These are phyloP conservation scores for Prionailurus bengalensis DNA, from an alignment of 2,113 vertebrate genomes.

Conservation along the genomic window DNA sequence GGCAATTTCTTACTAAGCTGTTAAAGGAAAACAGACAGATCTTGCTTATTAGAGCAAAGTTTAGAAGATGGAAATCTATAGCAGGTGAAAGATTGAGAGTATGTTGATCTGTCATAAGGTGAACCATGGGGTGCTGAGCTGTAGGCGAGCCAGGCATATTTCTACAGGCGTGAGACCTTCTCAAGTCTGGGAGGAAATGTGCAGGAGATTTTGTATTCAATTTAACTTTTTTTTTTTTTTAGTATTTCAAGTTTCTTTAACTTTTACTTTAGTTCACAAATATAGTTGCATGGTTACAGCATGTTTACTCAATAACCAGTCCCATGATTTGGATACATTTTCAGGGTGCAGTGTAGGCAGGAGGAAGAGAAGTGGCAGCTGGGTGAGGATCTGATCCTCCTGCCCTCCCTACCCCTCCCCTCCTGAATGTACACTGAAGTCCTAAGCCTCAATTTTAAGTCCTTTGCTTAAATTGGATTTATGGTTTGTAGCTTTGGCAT, in stretches of 20 bases:
- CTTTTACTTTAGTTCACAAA: not conserved
- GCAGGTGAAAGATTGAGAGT: not conserved
- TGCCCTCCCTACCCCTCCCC: accelerated
- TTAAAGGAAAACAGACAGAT: not conserved
- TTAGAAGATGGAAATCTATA: not conserved
- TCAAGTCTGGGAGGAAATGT: not conserved
- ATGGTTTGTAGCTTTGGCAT: not conserved
- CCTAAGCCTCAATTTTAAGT: not conserved
- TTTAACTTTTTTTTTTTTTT: not conserved
- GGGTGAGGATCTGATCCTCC: not conserved
- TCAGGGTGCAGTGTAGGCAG: not conserved
- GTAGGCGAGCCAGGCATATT: not conserved
- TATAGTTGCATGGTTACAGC: not conserved
- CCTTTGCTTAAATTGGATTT: not conserved
- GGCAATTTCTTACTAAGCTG: not conserved
- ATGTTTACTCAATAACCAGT: not conserved
- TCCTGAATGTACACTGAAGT: not conserved
- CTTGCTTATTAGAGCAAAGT: not conserved
- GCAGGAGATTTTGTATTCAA: not conserved
- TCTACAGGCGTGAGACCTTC: not conserved
- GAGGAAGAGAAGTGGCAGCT: not conserved
- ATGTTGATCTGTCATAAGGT: not conserved
- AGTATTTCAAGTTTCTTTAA: not conserved
- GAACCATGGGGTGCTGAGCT: not conserved
- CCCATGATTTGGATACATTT: not conserved